Conservation (phyloP, 1,140 invertebrate genomes). For the Nephila pilipes region DNA sequence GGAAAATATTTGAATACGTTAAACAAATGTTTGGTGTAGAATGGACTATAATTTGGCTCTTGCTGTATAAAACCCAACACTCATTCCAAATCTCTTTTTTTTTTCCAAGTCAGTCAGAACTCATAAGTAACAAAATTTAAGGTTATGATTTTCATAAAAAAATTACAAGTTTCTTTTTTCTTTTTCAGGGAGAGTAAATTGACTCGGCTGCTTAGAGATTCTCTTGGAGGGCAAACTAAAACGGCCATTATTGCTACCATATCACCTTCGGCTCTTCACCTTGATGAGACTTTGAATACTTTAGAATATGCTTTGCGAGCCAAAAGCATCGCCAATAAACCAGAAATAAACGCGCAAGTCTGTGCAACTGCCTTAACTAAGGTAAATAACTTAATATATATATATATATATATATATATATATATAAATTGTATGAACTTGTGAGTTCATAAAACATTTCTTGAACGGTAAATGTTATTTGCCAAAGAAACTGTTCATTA, state of each 20-base stretch:
- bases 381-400: neutral
- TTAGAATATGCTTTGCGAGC: slow-evolving; percentile 97
- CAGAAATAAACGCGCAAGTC: slow-evolving; percentile 95
- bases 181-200: slow-evolving; percentile 81
- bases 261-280: slow-evolving; percentile 91
- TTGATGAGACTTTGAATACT: slow-evolving; percentile 96
- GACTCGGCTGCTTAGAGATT: slow-evolving; percentile 95
- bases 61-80: no score
- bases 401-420: neutral
- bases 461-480: neutral
- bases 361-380: slow-evolving; percentile 89
- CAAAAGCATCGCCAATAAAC: slow-evolving; percentile 96
- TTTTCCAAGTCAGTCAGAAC: no score
- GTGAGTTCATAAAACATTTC: neutral
- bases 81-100: no score
- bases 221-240: slow-evolving; percentile 95
- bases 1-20: no score
- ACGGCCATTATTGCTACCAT: slow-evolving; percentile 97
- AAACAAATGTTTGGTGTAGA: no score
- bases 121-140: no score
- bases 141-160: no score
- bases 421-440: no score
- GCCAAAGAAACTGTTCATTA: neutral
- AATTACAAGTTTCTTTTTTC: neutral
- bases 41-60: no score